Percentiles rank a stretch among this genome's conserved stretches.
These are phyloP conservation scores for Chionis minor DNA, from an alignment of 2,113 vertebrate species.

Conservation along the genomic window DNA sequence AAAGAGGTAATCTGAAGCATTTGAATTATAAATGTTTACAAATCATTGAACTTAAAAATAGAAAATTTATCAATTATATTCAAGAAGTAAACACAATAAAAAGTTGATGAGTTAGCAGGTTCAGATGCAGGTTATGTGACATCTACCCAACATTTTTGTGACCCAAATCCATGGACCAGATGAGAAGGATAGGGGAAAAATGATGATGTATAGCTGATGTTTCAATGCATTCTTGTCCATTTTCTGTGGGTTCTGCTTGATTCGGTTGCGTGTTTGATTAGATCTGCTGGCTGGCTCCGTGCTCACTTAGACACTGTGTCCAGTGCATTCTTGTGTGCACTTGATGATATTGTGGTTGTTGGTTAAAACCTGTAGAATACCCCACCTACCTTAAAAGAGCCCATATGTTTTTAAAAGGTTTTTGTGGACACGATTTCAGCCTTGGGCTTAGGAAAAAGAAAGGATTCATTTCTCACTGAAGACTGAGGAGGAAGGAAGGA, in stretches of 20 bases:
- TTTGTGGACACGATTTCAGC: accelerated
- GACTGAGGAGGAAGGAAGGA: not conserved
- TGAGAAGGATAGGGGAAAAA: not conserved
- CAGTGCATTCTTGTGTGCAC: not conserved
- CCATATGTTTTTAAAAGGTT: not conserved
- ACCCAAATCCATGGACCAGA: not conserved
- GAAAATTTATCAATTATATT: not conserved
- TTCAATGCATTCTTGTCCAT: not conserved
- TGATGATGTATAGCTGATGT: accelerated
- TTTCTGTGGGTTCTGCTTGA: not conserved
- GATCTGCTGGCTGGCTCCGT: not conserved
- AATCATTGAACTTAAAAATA: not conserved
- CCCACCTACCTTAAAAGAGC: not conserved
- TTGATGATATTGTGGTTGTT: not conserved
- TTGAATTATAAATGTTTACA: not conserved
- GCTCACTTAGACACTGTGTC: not conserved
- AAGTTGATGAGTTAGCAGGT: not conserved
- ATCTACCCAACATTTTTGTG: not conserved
- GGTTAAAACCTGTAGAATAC: not conserved
- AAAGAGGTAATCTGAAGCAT: not conserved
- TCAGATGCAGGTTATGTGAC: not conserved
- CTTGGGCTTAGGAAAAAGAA: not conserved
- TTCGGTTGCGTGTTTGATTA: not conserved
- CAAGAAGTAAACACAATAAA: not conserved
- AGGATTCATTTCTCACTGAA: not conserved